Evolutionary conservation across 64 coral and sea anemone species (phyloP).

Genomic region (Montipora foliosa): DNA sequence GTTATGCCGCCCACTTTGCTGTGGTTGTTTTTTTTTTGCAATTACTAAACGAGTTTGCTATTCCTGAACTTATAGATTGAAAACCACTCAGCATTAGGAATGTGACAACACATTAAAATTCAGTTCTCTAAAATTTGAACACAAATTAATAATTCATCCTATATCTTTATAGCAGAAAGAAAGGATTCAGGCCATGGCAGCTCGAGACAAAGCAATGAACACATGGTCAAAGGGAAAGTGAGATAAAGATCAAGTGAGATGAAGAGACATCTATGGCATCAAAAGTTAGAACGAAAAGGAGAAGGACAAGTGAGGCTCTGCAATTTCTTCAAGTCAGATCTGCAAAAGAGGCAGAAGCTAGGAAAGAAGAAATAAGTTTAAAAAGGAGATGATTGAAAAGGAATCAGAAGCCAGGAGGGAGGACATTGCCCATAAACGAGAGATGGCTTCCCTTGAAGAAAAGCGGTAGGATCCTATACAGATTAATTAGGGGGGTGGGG

Average conservation of each 20-base stretch:
- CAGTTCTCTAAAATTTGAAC: background rate
- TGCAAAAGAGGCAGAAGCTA: slow-evolving; percentile 27
- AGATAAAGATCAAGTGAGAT: background rate
- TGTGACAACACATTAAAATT: background rate
- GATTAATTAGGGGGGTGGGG: too few species aligned
- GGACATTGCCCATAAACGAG: slow-evolving; percentile 8
- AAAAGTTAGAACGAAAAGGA: slow-evolving; percentile 16
- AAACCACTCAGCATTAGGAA: background rate
- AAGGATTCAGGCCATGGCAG: background rate
- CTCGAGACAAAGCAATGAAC: background rate
- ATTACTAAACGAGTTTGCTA: background rate
- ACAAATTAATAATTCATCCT: background rate
- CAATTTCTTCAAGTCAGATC: slow-evolving; percentile 7
- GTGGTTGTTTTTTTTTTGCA: background rate
- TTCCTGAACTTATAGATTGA: background rate
- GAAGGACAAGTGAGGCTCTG: background rate
- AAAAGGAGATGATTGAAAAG: slow-evolving; percentile 8
- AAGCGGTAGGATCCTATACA: slow-evolving; percentile 12
- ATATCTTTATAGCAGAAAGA: background rate
- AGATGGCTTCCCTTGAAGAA: slow-evolving; percentile 3
- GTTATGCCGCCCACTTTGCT: background rate
- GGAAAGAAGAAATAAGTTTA: slow-evolving; percentile 39
- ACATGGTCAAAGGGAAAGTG: background rate
- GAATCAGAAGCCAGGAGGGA: slow-evolving; percentile 17
- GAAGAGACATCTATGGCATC: background rate